Evolutionary conservation across 2,113 vertebrate genomes (phyloP).

Genomic region (Poecile atricapillus): DNA sequence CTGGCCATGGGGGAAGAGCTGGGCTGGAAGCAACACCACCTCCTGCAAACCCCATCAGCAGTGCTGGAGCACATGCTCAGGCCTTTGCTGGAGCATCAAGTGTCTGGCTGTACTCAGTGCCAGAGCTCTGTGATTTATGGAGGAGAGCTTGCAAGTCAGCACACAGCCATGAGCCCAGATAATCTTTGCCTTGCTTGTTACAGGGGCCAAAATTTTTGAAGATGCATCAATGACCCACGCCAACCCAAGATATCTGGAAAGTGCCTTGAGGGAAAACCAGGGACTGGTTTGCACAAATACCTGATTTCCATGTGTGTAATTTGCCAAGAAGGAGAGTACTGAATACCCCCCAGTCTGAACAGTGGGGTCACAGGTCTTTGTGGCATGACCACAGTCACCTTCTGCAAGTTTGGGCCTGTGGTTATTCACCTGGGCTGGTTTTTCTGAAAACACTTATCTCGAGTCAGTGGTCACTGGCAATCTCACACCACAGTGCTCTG

Average conservation of each 20-base stretch:
- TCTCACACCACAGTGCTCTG: rapidly evolving
- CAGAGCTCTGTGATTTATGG: neutral
- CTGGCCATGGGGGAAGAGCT: neutral
- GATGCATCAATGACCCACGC: neutral
- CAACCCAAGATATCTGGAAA: neutral
- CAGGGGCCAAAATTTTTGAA: neutral
- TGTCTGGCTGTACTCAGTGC: neutral
- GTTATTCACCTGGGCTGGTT: neutral
- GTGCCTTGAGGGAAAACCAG: constrained; percentile 24
- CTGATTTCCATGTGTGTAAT: neutral
- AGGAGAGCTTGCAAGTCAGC: neutral
- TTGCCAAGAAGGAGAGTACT: neutral
- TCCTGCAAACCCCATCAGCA: neutral
- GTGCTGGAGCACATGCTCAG: neutral
- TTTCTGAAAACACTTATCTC: neutral
- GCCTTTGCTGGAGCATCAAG: neutral
- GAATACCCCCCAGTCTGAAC: neutral
- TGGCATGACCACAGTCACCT: neutral
- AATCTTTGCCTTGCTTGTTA: neutral
- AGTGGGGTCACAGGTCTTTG: neutral
- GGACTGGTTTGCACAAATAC: neutral
- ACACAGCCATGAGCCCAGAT: neutral
- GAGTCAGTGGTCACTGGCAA: neutral
- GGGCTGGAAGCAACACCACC: neutral
- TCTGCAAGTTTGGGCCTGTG: neutral